A percentile compares a stretch with the other conserved stretches of the same genome.
These are phyloP conservation scores for Lepidurus couesii DNA, from an alignment of 1,140 invertebrate genomes.

Conservation along the genomic window DNA sequence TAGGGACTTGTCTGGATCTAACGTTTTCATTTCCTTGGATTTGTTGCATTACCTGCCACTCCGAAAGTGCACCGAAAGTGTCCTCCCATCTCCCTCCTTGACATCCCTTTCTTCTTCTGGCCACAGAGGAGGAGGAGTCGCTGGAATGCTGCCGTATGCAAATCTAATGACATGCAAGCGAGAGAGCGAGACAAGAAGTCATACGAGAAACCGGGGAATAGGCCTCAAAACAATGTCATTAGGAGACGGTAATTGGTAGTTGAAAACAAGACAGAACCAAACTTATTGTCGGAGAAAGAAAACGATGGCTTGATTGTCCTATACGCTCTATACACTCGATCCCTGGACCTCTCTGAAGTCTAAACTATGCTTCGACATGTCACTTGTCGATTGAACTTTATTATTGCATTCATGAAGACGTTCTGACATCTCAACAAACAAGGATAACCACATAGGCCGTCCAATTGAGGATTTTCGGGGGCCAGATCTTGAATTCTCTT, in stretches of 20 bases:
- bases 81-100: not conserved
- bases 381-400: constrained; percentile 15
- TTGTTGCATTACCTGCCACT: too few relatives aligned
- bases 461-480: not conserved
- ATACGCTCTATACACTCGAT: too few relatives aligned
- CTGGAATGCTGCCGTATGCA: constrained; percentile 17
- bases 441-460: not conserved
- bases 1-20: too few relatives aligned
- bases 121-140: not conserved
- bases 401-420: not conserved
- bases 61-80: not conserved
- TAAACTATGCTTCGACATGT: not conserved
- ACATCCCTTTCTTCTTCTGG: not conserved
- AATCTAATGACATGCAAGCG: constrained; percentile 1
- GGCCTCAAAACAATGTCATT: constrained; percentile 22
- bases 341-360: not conserved
- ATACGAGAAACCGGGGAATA: not conserved
- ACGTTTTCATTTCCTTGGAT: too few relatives aligned
- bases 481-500: not conserved
- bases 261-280: not conserved
- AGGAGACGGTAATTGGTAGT: not conserved
- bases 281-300: not conserved
- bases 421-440: not conserved
- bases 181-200: not conserved
- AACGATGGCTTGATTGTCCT: not conserved